Evolutionary conservation across 2,797 vertebrate genomes (phyloP).

Genomic region (Petrocephalus sullivani): DNA sequence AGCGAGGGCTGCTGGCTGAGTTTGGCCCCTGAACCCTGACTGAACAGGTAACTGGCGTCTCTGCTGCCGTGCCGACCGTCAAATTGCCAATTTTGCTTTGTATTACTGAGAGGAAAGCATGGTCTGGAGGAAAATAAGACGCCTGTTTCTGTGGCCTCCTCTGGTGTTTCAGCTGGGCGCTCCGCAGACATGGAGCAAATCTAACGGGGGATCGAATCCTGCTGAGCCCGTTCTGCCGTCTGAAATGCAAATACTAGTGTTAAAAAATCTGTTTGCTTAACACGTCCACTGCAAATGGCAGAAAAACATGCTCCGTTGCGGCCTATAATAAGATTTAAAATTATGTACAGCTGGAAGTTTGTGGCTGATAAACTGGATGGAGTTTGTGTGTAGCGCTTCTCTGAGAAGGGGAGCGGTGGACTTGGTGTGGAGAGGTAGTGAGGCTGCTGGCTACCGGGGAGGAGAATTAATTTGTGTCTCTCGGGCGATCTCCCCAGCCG

Average conservation of each 20-base stretch:
- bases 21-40: not conserved
- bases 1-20: not conserved
- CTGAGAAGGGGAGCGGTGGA: not conserved
- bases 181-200: not conserved
- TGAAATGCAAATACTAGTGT: not conserved
- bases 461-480: not conserved
- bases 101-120: slow-evolving; percentile 11
- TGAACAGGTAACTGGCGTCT: not conserved
- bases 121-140: not conserved
- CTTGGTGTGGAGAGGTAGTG: not conserved
- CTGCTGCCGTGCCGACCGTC: not conserved
- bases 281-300: not conserved
- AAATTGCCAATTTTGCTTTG: slow-evolving; percentile 1
- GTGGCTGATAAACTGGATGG: not conserved
- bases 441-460: not conserved
- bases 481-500: not conserved
- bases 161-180: not conserved
- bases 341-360: not conserved
- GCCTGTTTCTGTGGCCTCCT: not conserved
- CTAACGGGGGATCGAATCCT: not conserved
- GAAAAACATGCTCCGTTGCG: not conserved
- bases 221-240: not conserved
- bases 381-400: not conserved
- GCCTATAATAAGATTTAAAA: not conserved
- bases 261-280: not conserved